These are phyloP conservation scores for Uromys caudimaculatus DNA, from an alignment of 2,797 vertebrate species.

Conservation along the genomic window DNA sequence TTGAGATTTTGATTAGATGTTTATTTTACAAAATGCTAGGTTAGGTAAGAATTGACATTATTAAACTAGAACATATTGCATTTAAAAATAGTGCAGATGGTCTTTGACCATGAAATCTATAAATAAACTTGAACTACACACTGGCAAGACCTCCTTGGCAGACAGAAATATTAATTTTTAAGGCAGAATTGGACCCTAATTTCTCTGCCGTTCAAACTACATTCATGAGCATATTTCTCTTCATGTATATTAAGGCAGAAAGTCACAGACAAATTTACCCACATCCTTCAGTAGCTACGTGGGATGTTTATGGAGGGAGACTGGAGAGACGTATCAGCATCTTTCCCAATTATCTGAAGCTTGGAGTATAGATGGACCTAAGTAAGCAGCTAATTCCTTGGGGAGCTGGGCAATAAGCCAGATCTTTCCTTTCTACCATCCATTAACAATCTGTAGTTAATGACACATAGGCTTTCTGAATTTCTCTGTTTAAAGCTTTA, in stretches of 20 bases:
- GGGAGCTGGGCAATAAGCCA: neutral
- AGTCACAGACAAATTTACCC: slow-evolving; percentile 21
- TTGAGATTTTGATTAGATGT: neutral
- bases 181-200: neutral
- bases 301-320: slow-evolving; percentile 44
- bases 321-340: slow-evolving; percentile 6
- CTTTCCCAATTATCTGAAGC: slow-evolving; percentile 70
- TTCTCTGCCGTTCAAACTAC: slow-evolving; percentile 26
- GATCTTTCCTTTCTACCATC: slow-evolving; percentile 46
- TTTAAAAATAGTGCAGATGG: neutral
- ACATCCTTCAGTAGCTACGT: neutral
- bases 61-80: neutral
- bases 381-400: slow-evolving; percentile 53
- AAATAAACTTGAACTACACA: neutral
- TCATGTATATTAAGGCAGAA: neutral
- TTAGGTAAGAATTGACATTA: slow-evolving; percentile 23
- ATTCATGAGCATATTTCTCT: slow-evolving; percentile 36
- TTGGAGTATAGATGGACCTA: slow-evolving; percentile 46
- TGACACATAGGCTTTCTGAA: neutral
- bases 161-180: slow-evolving; percentile 23
- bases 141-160: neutral
- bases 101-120: neutral
- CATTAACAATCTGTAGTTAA: slow-evolving; percentile 16
- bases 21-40: slow-evolving; percentile 26
- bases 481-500: neutral